phyloP scores from a whole-genome alignment of 2,888 invertebrate genomes.

The Agonum fuliginosum region DNA sequence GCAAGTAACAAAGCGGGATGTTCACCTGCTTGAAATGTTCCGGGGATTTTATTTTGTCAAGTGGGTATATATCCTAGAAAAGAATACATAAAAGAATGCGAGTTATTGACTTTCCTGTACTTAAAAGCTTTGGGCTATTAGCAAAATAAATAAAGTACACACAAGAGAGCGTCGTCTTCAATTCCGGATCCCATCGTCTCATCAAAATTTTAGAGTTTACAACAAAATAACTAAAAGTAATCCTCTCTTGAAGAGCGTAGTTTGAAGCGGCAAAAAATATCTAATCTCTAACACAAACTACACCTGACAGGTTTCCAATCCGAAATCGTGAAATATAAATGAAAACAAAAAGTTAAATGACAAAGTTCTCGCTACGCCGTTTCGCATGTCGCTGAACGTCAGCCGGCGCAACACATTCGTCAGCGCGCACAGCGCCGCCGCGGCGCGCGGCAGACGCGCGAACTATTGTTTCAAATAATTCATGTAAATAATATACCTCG shows the following conservation, averaged over 20 bases:
- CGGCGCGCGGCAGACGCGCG: background rate
- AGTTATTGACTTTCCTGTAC: no score
- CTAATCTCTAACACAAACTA: slow-evolving; percentile 50
- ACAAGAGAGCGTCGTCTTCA: background rate
- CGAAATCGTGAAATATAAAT: slow-evolving; percentile 57
- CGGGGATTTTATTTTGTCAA: no score
- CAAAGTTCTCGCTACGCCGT: slow-evolving; percentile 45
- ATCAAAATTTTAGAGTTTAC: slow-evolving; percentile 4
- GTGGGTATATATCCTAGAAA: no score
- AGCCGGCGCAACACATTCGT: slow-evolving; percentile 48
- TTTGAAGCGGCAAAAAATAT: slow-evolving; percentile 40
- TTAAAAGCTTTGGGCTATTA: background rate
- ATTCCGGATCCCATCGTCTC: background rate
- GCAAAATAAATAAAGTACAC: background rate
- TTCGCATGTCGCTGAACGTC: slow-evolving; percentile 43
- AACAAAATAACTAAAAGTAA: slow-evolving; percentile 9
- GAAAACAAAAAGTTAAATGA: slow-evolving; percentile 57
- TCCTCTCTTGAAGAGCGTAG: background rate
- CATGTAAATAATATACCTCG: slow-evolving; percentile 40
- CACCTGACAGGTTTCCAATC: slow-evolving; percentile 55
- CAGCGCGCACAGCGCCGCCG: slow-evolving; percentile 4
- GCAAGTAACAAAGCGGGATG: no score
- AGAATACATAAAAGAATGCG: no score
- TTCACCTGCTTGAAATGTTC: no score
- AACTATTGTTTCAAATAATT: slow-evolving; percentile 48